phyloP scores from a whole-genome alignment of 2,113 vertebrate genomes.

The Drymodes brunneopygia region DNA sequence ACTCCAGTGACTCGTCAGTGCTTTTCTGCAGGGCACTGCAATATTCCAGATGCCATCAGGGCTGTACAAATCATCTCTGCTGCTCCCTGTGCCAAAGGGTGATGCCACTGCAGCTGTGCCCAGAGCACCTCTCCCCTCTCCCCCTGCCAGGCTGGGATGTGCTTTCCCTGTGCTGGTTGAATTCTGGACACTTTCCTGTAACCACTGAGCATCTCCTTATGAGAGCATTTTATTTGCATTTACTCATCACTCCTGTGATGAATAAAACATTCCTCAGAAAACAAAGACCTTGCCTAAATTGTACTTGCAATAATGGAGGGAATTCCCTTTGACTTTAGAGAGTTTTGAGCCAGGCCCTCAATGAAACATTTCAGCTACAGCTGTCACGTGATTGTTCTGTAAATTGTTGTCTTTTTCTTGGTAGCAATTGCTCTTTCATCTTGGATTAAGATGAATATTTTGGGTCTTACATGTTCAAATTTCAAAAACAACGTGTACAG shows the following conservation, averaged over 20 bases:
- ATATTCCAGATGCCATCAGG: background rate
- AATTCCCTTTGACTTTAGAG: background rate
- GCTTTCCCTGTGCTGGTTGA: background rate
- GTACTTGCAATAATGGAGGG: background rate
- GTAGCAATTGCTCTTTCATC: slow-evolving; percentile 15
- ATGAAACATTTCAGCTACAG: background rate
- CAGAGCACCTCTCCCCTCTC: background rate
- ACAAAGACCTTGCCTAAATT: background rate
- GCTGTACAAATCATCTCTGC: background rate
- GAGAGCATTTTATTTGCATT: background rate
- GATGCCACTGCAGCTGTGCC: background rate
- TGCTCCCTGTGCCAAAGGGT: background rate
- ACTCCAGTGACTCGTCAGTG: background rate
- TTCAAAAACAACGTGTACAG: background rate
- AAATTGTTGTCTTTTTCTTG: background rate
- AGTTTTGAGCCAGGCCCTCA: background rate
- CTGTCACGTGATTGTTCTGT: background rate
- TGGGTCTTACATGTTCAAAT: background rate
- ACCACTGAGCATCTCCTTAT: background rate
- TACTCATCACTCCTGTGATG: background rate
- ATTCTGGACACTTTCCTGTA: background rate
- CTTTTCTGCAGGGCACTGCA: background rate
- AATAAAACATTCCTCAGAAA: background rate
- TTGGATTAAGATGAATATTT: slow-evolving; percentile 42
- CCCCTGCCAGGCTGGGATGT: background rate